These are phyloP conservation scores for Epinotia ramella DNA, from an alignment of 2,888 invertebrate genomes.

Conservation along the genomic window DNA sequence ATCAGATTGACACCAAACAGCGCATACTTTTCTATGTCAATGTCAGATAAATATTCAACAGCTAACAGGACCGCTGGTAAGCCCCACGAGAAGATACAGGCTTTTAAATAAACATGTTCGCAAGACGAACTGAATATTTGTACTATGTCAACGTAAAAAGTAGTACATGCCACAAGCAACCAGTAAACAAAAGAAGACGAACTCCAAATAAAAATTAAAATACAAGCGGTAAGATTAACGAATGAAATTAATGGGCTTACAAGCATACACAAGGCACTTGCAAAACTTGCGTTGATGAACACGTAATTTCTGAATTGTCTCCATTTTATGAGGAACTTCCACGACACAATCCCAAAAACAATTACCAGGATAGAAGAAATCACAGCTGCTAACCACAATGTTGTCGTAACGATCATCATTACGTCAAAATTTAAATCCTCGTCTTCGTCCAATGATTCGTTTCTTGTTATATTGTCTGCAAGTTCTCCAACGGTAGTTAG, in stretches of 20 bases:
- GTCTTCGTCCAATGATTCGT: neutral
- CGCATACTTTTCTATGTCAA: neutral
- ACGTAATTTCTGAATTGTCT: slow-evolving; percentile 22
- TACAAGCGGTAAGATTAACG: neutral
- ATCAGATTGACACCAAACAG: neutral
- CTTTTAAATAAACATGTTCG: slow-evolving; percentile 19
- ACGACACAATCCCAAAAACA: slow-evolving; percentile 3
- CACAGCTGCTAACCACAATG: neutral
- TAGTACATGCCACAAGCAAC: slow-evolving; percentile 10
- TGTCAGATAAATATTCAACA: neutral
- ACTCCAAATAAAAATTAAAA: neutral
- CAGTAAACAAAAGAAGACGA: slow-evolving; percentile 5
- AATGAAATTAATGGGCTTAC: neutral
- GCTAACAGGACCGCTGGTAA: neutral
- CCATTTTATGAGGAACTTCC: slow-evolving; percentile 13
- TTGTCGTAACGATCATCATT: neutral
- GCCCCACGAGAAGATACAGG: slow-evolving; percentile 11
- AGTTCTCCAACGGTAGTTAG: neutral
- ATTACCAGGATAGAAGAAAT: slow-evolving; percentile 3
- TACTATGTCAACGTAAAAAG: slow-evolving; percentile 18
- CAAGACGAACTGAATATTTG: slow-evolving; percentile 7
- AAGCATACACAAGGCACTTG: neutral
- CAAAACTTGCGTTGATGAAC: slow-evolving; percentile 8
- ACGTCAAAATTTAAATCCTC: neutral
- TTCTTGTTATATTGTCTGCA: neutral